A percentile compares a stretch with the other conserved stretches of the same genome.
phyloP scores from a whole-genome alignment of 1,140 invertebrate genomes.

The Apis cerana region DNA sequence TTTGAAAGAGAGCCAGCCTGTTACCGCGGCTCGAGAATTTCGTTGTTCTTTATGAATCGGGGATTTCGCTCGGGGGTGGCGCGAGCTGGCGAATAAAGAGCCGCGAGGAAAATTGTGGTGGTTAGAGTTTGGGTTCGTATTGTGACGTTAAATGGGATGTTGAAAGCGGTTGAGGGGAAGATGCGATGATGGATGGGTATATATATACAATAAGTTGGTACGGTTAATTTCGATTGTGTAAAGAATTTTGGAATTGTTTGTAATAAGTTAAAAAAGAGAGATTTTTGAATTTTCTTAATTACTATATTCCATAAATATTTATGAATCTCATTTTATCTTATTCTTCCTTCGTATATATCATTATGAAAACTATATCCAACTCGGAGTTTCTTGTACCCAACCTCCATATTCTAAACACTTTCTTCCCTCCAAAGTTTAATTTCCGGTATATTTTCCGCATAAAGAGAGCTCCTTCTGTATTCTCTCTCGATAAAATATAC shows the following conservation, averaged over 20 bases:
- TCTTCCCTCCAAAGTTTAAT: conserved; percentile 21
- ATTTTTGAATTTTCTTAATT: too few species aligned
- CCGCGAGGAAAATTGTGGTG: not conserved
- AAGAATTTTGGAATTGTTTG: too few species aligned
- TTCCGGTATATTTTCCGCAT: conserved; percentile 14
- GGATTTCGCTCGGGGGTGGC: not conserved
- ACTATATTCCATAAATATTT: not conserved
- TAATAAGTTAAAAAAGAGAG: too few species aligned
- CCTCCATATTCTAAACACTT: not conserved
- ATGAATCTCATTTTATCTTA: not conserved
- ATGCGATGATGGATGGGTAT: fast-evolving
- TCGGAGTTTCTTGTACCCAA: conserved; percentile 51
- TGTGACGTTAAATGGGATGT: not conserved
- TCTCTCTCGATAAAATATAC: conserved; percentile 19
- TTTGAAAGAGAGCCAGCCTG: not conserved
- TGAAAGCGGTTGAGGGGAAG: not conserved
- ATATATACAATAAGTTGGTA: not conserved
- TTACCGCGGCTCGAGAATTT: not conserved
- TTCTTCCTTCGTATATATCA: not conserved
- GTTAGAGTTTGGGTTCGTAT: not conserved
- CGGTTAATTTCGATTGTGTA: not conserved
- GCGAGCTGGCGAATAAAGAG: not conserved
- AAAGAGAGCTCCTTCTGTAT: conserved; percentile 4
- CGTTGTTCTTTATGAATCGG: conserved; percentile 20
- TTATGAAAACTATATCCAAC: not conserved